phyloP scores from a whole-genome alignment of 2,797 vertebrate genomes.

The Limosa lapponica region DNA sequence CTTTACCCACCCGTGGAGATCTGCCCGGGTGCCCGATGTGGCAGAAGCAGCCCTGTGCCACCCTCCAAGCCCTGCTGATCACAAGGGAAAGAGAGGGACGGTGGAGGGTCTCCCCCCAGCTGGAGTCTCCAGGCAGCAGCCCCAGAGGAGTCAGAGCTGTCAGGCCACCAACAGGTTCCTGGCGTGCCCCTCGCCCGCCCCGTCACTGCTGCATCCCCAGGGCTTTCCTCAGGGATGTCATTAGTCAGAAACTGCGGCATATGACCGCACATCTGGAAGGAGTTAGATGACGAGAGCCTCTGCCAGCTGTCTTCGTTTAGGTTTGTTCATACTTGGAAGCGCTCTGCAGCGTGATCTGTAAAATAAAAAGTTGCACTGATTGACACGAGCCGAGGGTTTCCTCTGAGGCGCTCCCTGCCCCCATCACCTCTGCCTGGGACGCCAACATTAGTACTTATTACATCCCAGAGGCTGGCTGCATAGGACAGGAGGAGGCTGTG shows the following conservation, averaged over 20 bases:
- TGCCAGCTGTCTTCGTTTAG: constrained; percentile 69
- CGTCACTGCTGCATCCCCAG: not conserved
- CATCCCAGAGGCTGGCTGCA: not conserved
- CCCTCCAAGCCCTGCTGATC: not conserved
- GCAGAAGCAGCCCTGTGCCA: not conserved
- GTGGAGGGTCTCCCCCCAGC: not conserved
- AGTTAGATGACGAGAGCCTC: constrained; percentile 59
- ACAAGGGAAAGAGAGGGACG: not conserved
- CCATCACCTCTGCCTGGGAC: not conserved
- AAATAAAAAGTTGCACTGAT: constrained; percentile 63
- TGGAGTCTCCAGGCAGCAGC: not conserved
- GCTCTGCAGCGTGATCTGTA: constrained; percentile 40
- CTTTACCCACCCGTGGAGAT: not conserved
- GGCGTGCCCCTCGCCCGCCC: not conserved
- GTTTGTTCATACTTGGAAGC: constrained; percentile 68
- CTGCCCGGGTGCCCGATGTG: not conserved
- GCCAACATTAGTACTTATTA: not conserved
- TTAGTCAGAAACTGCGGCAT: constrained; percentile 53
- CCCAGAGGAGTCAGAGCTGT: not conserved
- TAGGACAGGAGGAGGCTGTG: not conserved
- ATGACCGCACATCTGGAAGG: constrained; percentile 67
- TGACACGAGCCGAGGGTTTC: constrained; percentile 58
- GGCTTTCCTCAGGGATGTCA: constrained; percentile 51
- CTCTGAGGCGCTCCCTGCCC: constrained; percentile 26
- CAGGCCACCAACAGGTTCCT: constrained; percentile 28